A percentile compares a stretch with the other conserved stretches of the same genome.
phyloP scores from a whole-genome alignment of 2,888 invertebrate genomes.

The Agonopterix heracliana region DNA sequence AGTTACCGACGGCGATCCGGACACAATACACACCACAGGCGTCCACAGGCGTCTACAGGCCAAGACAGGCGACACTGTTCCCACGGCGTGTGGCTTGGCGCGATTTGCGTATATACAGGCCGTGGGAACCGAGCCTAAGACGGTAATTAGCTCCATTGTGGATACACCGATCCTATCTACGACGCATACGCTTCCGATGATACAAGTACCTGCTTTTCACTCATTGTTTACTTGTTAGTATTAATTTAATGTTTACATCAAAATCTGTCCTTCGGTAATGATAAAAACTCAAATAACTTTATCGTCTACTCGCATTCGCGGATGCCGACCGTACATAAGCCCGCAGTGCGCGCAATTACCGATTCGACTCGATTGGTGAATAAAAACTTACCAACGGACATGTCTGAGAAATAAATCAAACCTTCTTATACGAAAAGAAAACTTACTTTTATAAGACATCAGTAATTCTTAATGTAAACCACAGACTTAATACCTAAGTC shows the following conservation, averaged over 20 bases:
- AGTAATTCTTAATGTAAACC: slow-evolving; percentile 40
- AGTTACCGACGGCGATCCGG: no score
- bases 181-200: slow-evolving; percentile 65
- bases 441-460: slow-evolving; percentile 29
- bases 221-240: slow-evolving; percentile 42
- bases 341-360: neutral
- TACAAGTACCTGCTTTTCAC: slow-evolving; percentile 62
- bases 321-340: no score
- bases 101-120: no score
- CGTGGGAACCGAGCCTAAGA: no score
- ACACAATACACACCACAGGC: no score
- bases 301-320: no score
- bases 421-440: slow-evolving; percentile 30
- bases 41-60: no score
- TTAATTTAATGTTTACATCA: neutral
- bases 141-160: slow-evolving; percentile 72
- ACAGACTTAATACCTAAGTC: no score
- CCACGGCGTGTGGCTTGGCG: no score
- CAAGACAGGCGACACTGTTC: no score
- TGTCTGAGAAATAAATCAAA: slow-evolving; percentile 20
- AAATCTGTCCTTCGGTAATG: no score
- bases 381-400: slow-evolving; percentile 23
- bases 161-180: slow-evolving; percentile 58
- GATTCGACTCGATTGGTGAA: slow-evolving; percentile 12
- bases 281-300: no score